These are phyloP conservation scores for Eremobia ochroleuca DNA, from an alignment of 2,888 invertebrate species.

Conservation along the genomic window DNA sequence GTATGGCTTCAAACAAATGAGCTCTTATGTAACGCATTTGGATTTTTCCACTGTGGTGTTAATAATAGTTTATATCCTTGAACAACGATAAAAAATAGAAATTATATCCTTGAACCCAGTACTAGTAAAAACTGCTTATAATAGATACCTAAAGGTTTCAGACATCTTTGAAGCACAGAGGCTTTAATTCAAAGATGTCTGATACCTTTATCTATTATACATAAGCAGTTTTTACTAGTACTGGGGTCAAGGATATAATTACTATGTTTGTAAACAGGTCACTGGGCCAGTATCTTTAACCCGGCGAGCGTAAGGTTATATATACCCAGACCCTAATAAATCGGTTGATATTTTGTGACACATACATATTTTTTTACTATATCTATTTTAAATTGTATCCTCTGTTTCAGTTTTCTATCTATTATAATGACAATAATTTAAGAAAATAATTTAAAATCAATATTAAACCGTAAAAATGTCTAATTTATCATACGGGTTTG, in stretches of 20 bases:
- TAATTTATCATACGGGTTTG: too few relatives aligned
- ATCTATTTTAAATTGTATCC: too few relatives aligned
- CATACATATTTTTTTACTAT: too few relatives aligned
- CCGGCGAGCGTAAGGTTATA: too few relatives aligned
- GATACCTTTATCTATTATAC: constrained; percentile 28
- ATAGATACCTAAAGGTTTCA: constrained; percentile 26
- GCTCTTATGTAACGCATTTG: constrained; percentile 38
- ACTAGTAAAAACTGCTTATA: constrained; percentile 1
- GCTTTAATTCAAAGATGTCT: not conserved
- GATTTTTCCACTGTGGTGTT: constrained; percentile 42
- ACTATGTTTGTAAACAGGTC: constrained; percentile 33
- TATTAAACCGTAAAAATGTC: too few relatives aligned
- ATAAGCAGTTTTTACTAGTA: constrained; percentile 1
- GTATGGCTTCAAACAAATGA: constrained; percentile 7
- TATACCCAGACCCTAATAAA: too few relatives aligned
- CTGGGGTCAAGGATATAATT: constrained; percentile 27
- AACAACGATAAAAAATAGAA: too few relatives aligned
- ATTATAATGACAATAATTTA: too few relatives aligned
- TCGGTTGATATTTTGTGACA: too few relatives aligned
- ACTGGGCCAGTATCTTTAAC: constrained; percentile 21
- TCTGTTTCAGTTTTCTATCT: too few relatives aligned
- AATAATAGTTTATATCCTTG: too few relatives aligned
- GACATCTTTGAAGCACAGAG: not conserved
- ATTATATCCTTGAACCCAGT: constrained; percentile 27
- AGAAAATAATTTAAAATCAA: too few relatives aligned